These are phyloP conservation scores for Cantharis nigra DNA, from an alignment of 2,888 invertebrate species.

Conservation along the genomic window DNA sequence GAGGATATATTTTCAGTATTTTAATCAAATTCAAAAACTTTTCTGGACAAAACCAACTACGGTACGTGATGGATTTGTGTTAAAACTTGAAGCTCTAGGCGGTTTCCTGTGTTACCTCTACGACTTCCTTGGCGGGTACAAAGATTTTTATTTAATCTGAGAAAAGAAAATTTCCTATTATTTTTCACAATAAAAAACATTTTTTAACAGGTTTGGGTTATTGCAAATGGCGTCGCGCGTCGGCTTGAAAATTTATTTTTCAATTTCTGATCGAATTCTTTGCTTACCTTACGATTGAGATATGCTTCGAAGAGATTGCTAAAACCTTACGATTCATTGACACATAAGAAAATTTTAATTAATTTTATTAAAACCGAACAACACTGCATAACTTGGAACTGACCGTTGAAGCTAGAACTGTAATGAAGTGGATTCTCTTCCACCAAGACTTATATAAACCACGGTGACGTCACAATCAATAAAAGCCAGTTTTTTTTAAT, in stretches of 20 bases:
- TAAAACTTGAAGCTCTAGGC: constrained; percentile 81
- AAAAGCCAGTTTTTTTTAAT: neutral
- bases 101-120: constrained; percentile 83
- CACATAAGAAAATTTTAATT: constrained; percentile 46
- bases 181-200: neutral
- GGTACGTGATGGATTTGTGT: constrained; percentile 86
- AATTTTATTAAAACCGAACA: neutral
- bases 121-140: constrained; percentile 82
- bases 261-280: neutral
- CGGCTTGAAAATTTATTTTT: neutral
- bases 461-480: constrained; percentile 4
- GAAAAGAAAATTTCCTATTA: neutral
- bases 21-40: neutral
- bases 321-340: constrained; percentile 54
- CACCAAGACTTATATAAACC: neutral
- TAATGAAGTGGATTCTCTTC: neutral
- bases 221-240: neutral
- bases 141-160: constrained; percentile 63
- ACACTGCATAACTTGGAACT: neutral
- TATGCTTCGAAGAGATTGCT: constrained; percentile 50
- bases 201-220: neutral
- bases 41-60: constrained; percentile 58
- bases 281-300: constrained; percentile 52
- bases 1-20: constrained; percentile 8
- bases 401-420: neutral